phyloP scores from a whole-genome alignment of 2,113 vertebrate genomes.

The Syngnathus scovelli region DNA sequence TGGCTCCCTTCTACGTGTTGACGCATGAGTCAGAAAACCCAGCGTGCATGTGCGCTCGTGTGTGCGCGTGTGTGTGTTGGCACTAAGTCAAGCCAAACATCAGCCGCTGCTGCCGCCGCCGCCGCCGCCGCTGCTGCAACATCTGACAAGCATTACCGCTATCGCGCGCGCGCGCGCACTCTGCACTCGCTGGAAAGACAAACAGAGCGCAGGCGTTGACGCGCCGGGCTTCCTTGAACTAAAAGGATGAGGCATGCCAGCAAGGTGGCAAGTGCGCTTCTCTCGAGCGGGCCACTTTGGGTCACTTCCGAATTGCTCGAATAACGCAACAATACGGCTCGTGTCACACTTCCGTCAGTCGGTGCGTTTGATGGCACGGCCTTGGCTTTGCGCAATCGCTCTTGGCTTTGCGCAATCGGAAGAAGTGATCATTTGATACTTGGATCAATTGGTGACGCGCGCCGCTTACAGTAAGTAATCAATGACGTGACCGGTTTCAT shows the following conservation, averaged over 20 bases:
- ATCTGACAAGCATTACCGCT: constrained; percentile 57
- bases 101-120: constrained; percentile 31
- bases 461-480: no score
- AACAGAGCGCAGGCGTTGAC: constrained; percentile 29
- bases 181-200: constrained; percentile 14
- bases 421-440: no score
- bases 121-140: constrained; percentile 38
- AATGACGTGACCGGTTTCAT: no score
- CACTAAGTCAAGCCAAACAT: constrained; percentile 39
- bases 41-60: not conserved
- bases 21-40: constrained; percentile 60
- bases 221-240: constrained; percentile 28
- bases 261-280: no score
- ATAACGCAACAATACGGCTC: no score
- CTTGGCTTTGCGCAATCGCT: no score
- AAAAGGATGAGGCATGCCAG: not conserved
- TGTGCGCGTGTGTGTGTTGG: constrained; percentile 30
- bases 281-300: no score
- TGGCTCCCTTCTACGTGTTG: constrained; percentile 38
- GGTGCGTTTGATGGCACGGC: no score
- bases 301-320: no score
- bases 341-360: no score
- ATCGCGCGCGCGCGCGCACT: constrained; percentile 29
- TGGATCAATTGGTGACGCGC: no score
- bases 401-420: no score